phyloP scores from a whole-genome alignment of 2,113 vertebrate genomes.

The Laterallus jamaicensis region DNA sequence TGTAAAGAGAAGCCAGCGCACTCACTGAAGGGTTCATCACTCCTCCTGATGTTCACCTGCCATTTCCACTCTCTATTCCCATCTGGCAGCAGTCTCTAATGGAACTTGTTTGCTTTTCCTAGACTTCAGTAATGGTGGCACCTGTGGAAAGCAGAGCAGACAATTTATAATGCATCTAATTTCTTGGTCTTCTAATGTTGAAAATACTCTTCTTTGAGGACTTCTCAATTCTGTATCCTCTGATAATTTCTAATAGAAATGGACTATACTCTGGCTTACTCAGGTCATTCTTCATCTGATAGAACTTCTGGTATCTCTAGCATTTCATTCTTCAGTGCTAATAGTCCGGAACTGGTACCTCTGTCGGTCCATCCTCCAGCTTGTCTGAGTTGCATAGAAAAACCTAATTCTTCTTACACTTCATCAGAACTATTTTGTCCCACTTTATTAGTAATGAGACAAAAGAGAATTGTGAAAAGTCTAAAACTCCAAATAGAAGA shows the following conservation, averaged over 20 bases:
- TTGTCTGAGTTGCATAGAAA: constrained; percentile 60
- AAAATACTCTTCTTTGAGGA: constrained; percentile 65
- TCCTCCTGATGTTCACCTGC: not conserved
- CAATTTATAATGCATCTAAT: constrained; percentile 61
- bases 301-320: constrained; percentile 51
- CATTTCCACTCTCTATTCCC: constrained; percentile 21
- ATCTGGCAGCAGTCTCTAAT: constrained; percentile 36
- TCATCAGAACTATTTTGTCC: constrained; percentile 72
- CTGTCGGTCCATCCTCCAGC: constrained; percentile 44
- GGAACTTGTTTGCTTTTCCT: constrained; percentile 67
- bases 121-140: constrained; percentile 66
- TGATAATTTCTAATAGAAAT: constrained; percentile 57
- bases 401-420: constrained; percentile 53
- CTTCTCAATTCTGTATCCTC: constrained; percentile 66
- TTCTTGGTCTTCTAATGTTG: constrained; percentile 62
- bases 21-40: not conserved
- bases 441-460: constrained; percentile 80
- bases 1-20: not conserved
- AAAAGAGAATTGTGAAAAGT: constrained; percentile 89
- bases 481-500: constrained; percentile 91
- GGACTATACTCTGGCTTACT: constrained; percentile 59
- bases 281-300: constrained; percentile 62
- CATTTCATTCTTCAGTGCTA: constrained; percentile 47
- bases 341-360: constrained; percentile 41
- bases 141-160: constrained; percentile 68